These are phyloP conservation scores for Anastrepha ludens DNA, from an alignment of 1,140 invertebrate species.

Conservation along the genomic window DNA sequence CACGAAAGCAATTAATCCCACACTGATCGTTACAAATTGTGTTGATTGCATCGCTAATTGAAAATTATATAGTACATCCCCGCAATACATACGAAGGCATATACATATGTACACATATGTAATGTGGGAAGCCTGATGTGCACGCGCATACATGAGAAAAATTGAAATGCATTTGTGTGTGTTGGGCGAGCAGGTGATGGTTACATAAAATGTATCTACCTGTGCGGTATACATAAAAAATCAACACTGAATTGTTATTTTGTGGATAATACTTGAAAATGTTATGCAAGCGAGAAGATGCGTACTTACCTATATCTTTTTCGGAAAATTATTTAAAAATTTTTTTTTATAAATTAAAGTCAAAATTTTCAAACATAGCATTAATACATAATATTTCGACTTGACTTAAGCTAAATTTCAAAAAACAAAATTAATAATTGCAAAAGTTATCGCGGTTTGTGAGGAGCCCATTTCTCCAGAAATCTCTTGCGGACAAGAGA, in stretches of 20 bases:
- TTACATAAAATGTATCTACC: constrained; percentile 38
- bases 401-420: too few species aligned
- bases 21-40: constrained; percentile 25
- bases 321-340: too few species aligned
- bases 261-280: background rate
- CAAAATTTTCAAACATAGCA: too few species aligned
- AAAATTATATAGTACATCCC: constrained; percentile 10
- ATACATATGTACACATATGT: background rate
- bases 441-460: too few species aligned
- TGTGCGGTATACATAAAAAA: constrained; percentile 32
- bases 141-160: background rate
- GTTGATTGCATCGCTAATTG: constrained; percentile 22
- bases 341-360: background rate
- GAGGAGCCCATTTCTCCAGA: too few species aligned
- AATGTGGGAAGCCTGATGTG: background rate
- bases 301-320: too few species aligned
- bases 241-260: background rate
- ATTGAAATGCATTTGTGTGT: background rate
- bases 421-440: too few species aligned
- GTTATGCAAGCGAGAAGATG: background rate
- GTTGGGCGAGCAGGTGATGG: background rate
- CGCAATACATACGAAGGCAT: background rate
- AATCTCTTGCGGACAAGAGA: too few species aligned
- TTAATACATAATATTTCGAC: too few species aligned
- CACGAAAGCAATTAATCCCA: constrained; percentile 34